phyloP scores from a whole-genome alignment of 2,888 invertebrate genomes.

The Minunthozetes semirufus region DNA sequence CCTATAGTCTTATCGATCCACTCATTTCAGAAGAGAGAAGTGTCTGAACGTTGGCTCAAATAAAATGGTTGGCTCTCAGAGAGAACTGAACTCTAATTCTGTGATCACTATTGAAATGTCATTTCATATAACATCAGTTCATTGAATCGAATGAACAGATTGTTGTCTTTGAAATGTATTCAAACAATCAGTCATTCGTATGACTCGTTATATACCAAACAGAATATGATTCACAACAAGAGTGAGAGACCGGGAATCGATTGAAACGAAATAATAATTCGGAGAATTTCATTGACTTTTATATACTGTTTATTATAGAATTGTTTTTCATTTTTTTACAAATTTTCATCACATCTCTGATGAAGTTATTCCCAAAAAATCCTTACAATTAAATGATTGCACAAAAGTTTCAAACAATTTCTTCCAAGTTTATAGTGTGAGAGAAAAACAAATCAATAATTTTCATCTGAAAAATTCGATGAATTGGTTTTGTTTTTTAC shows the following conservation, averaged over 20 bases:
- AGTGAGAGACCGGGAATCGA: background rate
- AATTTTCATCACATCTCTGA: background rate
- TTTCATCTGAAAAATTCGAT: too few relatives aligned
- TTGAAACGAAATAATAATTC: background rate
- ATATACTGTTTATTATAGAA: background rate
- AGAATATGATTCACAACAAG: background rate
- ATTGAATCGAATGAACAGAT: slow-evolving; percentile 25
- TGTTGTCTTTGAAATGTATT: background rate
- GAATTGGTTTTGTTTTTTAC: background rate
- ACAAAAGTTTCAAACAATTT: background rate
- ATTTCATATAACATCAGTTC: slow-evolving; percentile 13
- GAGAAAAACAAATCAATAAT: background rate
- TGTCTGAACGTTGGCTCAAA: background rate
- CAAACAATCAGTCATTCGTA: background rate
- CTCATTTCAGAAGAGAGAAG: background rate
- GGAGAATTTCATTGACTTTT: too few relatives aligned
- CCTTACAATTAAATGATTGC: background rate
- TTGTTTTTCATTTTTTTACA: background rate
- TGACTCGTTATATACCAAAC: background rate
- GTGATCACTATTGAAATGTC: slow-evolving; percentile 18
- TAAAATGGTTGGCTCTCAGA: slow-evolving; percentile 16
- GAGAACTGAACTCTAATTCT: background rate
- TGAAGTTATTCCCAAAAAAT: background rate
- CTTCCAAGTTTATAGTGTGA: background rate
- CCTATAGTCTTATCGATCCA: slow-evolving; percentile 22